Conservation (phyloP, 2,113 vertebrate species). For the Lophius piscatorius region DNA sequence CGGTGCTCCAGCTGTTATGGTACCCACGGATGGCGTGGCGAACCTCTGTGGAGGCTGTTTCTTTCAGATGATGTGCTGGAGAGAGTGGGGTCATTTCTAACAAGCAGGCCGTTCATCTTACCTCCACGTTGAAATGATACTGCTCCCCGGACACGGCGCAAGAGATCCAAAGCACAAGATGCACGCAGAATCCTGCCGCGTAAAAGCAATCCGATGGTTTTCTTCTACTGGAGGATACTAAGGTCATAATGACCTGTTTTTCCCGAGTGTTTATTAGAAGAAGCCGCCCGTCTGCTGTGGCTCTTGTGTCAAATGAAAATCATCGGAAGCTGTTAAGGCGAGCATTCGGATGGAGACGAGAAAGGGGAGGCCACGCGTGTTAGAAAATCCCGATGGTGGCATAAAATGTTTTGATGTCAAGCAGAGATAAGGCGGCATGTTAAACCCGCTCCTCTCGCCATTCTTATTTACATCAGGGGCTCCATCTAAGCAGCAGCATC, state of each 20-base stretch:
- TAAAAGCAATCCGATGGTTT: conserved; percentile 76
- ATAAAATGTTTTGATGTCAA: conserved; percentile 53
- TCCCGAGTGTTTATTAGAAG: conserved; percentile 69
- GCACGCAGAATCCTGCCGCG: conserved; percentile 86
- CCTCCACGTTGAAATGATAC: conserved; percentile 95
- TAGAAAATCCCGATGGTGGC: conserved; percentile 39
- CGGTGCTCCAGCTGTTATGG: conserved; percentile 38
- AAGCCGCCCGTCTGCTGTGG: conserved; percentile 73
- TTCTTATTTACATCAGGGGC: conserved; percentile 73
- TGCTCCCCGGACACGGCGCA: conserved; percentile 89
- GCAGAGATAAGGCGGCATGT: conserved; percentile 55
- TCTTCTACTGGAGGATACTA: conserved; percentile 72
- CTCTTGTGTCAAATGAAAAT: conserved; percentile 68
- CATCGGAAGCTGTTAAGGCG: conserved; percentile 56
- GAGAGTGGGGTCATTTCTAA: conserved; percentile 56
- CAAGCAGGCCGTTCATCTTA: conserved; percentile 82
- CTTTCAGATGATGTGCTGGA: conserved; percentile 49
- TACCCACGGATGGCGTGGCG: conserved; percentile 23
- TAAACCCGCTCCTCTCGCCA: conserved; percentile 65
- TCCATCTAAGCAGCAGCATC: conserved; percentile 73
- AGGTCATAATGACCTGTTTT: conserved; percentile 81
- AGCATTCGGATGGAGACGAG: conserved; percentile 42
- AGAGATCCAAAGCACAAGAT: conserved; percentile 89
- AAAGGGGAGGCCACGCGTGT: conserved; percentile 8
- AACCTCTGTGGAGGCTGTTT: background rate